Conservation (phyloP, 2,113 vertebrate genomes). For the Naja naja region DNA sequence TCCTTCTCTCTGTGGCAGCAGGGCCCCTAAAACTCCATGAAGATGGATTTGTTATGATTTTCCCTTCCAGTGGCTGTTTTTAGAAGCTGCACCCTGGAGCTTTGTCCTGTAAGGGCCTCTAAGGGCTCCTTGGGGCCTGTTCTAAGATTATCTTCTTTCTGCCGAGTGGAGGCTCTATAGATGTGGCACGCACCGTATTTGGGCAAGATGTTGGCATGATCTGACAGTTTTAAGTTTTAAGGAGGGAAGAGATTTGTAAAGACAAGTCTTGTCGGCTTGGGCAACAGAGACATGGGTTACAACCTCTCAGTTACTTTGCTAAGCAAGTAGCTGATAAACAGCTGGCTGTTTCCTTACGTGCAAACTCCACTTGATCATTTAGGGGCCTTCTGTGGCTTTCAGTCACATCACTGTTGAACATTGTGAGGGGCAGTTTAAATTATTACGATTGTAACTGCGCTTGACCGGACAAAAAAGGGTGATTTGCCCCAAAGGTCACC, state of each 20-base stretch:
- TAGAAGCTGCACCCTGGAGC: fast-evolving
- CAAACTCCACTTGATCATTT: neutral
- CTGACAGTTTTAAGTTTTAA: neutral
- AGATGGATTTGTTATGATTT: fast-evolving
- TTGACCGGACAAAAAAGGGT: too few species aligned
- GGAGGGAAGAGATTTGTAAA: neutral
- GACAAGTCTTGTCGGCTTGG: neutral
- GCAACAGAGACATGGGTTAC: neutral
- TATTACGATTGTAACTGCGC: neutral
- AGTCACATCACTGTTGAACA: neutral
- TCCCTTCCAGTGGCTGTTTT: fast-evolving
- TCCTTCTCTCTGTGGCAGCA: fast-evolving
- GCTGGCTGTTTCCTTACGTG: too few species aligned
- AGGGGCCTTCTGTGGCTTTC: neutral
- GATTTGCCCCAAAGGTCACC: neutral
- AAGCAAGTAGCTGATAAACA: neutral
- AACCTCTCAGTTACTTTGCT: neutral
- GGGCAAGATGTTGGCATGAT: neutral
- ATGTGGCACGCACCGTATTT: neutral
- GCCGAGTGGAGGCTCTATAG: neutral
- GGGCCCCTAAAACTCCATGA: neutral
- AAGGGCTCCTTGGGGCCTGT: neutral
- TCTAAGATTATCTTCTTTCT: neutral
- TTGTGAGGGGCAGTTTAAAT: neutral
- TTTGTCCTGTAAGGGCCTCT: conserved; percentile 6